phyloP scores from a whole-genome alignment of 2,797 vertebrate genomes.

The Poliocrania exsul region DNA sequence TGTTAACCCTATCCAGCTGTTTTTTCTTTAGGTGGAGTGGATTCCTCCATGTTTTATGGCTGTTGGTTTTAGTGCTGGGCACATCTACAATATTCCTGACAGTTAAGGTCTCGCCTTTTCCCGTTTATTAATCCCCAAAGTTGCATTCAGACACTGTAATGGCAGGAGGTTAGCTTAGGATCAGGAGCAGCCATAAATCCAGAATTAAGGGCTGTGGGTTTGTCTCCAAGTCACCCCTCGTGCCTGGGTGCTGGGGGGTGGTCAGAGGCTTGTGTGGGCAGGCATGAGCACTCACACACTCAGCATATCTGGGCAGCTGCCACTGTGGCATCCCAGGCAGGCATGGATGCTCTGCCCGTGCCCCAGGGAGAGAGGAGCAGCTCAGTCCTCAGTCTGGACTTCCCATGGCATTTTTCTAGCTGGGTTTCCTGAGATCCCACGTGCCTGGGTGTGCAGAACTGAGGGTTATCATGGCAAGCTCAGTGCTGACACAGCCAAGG shows the following conservation, averaged over 20 bases:
- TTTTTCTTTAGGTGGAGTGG: background rate
- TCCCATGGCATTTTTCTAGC: accelerated
- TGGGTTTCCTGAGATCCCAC: accelerated
- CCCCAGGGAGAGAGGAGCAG: background rate
- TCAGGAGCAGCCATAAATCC: background rate
- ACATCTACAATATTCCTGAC: background rate
- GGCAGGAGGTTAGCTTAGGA: slow-evolving; percentile 11
- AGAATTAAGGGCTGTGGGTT: background rate
- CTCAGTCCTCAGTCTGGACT: accelerated
- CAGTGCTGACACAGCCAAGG: background rate
- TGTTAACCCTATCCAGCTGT: background rate
- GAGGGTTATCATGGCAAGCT: background rate
- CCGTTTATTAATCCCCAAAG: slow-evolving; percentile 46
- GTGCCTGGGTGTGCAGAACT: accelerated
- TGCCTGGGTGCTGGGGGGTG: background rate
- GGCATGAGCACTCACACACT: accelerated
- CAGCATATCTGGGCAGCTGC: accelerated
- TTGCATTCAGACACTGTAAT: background rate
- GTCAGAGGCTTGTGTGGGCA: background rate
- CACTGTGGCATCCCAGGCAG: background rate
- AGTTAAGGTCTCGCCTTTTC: background rate
- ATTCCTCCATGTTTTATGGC: background rate
- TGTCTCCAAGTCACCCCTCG: accelerated
- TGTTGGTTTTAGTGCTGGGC: background rate
- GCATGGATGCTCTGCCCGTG: accelerated